These are phyloP conservation scores for Ibidorhyncha struthersii DNA, from an alignment of 2,113 vertebrate genomes.

Conservation along the genomic window DNA sequence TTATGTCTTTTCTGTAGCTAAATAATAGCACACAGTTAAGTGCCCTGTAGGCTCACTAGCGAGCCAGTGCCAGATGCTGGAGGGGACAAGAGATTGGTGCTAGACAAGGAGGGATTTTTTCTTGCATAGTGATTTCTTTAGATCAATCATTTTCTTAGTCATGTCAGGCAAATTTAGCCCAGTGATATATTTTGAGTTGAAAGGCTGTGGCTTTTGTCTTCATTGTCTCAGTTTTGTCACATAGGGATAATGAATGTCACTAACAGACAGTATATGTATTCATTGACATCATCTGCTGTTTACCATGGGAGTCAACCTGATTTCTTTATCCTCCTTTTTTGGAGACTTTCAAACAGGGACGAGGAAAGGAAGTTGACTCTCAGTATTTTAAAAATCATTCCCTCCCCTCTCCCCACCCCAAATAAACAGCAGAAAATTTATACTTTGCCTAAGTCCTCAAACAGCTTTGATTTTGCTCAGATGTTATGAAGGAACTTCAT, in stretches of 20 bases:
- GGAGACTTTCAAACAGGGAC: constrained; percentile 19
- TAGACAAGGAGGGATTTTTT: neutral
- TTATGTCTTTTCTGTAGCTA: neutral
- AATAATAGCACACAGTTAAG: neutral
- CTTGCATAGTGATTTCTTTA: neutral
- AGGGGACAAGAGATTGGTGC: neutral
- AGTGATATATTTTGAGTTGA: neutral
- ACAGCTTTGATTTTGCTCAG: constrained; percentile 34
- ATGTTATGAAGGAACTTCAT: constrained; percentile 10
- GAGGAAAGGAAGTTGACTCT: constrained; percentile 44
- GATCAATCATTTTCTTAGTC: neutral
- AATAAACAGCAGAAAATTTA: constrained; percentile 47
- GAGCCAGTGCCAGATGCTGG: neutral
- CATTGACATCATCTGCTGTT: neutral
- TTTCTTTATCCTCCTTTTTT: constrained; percentile 20
- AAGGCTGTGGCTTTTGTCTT: constrained; percentile 10
- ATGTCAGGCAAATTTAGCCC: neutral
- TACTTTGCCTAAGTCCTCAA: neutral
- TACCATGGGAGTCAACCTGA: constrained; percentile 44
- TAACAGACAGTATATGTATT: neutral
- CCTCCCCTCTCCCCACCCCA: neutral
- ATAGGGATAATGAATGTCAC: neutral
- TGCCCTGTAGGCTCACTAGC: neutral
- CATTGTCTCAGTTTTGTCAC: neutral
- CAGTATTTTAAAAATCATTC: constrained; percentile 31